Evolutionary conservation across 2,888 invertebrate species (phyloP), one percentile per base, ranked within the genome.

Genomic region (Saturnia pavonia): DNA sequence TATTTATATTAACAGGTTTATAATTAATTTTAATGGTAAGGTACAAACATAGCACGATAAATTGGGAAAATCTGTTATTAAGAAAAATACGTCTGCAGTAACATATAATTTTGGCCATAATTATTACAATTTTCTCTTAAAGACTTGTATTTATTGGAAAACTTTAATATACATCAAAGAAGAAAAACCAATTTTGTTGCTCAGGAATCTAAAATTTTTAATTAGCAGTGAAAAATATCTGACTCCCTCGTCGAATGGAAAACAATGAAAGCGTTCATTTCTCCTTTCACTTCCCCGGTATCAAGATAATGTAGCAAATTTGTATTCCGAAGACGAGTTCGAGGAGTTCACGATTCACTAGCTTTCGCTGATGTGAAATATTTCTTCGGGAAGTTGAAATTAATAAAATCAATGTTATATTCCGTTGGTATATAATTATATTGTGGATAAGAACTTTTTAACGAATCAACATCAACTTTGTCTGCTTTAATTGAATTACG

Each of bases 181-280:
- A 71, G 68, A 70, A 69, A 77, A 79, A 77, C 75, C 34, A 81
- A 80, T 80, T 77, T 70, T 76, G 71, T 74, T 77, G 77, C 72
- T 77, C 76, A 73, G 77, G 78, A 81, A 79, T 79, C 77, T 74
- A 72, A 75, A 75, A 78, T 75, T 83, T 84, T 85, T 83, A 85
- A 85, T 85, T 85, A 83, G 77, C 80, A 82, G 78, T 79, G 82
- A 83, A 81, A 80, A 83, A 81, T 81, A 82, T 77, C 74, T 75
- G 75, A 74, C 76, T 75, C 75, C 72, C 79, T 73, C 74, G 75
- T 72, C 70, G 74, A 71, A 72, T 75, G 75, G 77, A 80, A 81
- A 80, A 81, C 80, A 79, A 77, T 25, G 66, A 14, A 25, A 67
- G 11, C 68, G 68, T 54, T 70, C 34, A 51, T 78, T 79, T 82